Percentiles rank a stretch among this genome's conserved stretches.
Conservation (phyloP, 2,888 invertebrate species). For the Rhodophaea formosa region DNA sequence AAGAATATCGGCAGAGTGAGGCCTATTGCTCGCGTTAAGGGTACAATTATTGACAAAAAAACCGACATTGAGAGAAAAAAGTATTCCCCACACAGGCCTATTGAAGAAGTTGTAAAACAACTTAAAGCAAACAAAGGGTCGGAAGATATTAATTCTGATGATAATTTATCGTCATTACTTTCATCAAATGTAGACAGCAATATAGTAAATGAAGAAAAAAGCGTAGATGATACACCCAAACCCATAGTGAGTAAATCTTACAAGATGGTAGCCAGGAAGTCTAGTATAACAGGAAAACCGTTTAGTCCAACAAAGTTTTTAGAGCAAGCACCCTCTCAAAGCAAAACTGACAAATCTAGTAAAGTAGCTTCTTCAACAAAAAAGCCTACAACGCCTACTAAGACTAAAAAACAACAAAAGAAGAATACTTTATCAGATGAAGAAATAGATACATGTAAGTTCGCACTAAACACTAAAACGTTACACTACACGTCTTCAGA, state of each 20-base stretch:
- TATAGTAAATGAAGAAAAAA: constrained; percentile 39
- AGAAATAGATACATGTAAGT: constrained; percentile 68
- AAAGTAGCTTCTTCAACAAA: constrained; percentile 41
- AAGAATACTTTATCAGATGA: constrained; percentile 63
- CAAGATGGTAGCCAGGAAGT: constrained; percentile 78
- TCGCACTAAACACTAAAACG: constrained; percentile 61
- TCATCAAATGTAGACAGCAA: constrained; percentile 40
- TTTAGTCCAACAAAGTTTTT: constrained; percentile 71
- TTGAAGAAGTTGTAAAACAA: constrained; percentile 75
- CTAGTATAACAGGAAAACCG: constrained; percentile 75
- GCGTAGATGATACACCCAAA: constrained; percentile 58
- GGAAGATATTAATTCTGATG: constrained; percentile 50
- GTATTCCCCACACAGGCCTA: constrained; percentile 71
- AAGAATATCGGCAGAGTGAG: constrained; percentile 71
- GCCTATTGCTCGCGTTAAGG: constrained; percentile 76
- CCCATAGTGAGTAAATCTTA: constrained; percentile 74
- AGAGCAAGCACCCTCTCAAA: constrained; percentile 51
- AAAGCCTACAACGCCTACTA: constrained; percentile 38
- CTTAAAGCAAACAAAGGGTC: constrained; percentile 67
- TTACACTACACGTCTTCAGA: constrained; percentile 68
- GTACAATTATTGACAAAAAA: constrained; percentile 72
- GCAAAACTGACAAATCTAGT: constrained; percentile 43
- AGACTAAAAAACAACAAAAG: constrained; percentile 54
- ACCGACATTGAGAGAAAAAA: constrained; percentile 70
- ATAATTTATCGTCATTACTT: constrained; percentile 35